Evolutionary conservation across 2,797 vertebrate genomes (phyloP), one percentile per base, ranked within the genome.

Genomic region (Pangasius larnaudii): DNA sequence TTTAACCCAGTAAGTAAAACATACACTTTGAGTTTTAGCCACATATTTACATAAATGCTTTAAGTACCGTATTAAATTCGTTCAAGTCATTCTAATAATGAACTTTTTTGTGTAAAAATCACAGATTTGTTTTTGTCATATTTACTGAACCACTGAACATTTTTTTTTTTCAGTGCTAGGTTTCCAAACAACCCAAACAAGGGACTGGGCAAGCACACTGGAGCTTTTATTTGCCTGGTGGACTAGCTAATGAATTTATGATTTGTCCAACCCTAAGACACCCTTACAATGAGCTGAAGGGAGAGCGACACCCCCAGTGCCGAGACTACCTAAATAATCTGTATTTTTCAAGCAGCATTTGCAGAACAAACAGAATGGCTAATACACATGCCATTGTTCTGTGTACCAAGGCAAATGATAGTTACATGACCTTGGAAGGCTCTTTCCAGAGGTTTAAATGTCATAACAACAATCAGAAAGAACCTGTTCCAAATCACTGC

Each of bases 381-480:
- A 78, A 77, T 77, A 77, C 30, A n/a, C 9, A 30, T 18, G 51
- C 11, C 30, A 33, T 36, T 33, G 75, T 33, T 56, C 18, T 10
- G 46, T 51, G 27, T 27, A 27, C 24, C 10, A 1, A 78, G n/a
- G 18, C 2, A 56, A 22, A 22, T 79, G 51, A 22, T 36, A 53
- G 51, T 13, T 36, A 13, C 4, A 13, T 58, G 22, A 36, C 51
- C 30, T 79, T 19, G 14, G 16, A 19, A 56, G 33, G 49, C n/a
- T 56, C 27, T 79, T 82, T 18, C 74, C 39, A 83, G 24, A 87
- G 78, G 74, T 77, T 85, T 30, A 67, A 81, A 79, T 3, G 27
- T n/a, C 86, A 82, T 85, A 84, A 78, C 74, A 82, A 59, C 33
- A 82, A 53, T 13, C 11, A 58, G 51, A 49, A 56, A 49, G 49